Base-by-base conservation (phyloP, 2,888 invertebrate species). In the Meloe dianella region DNA sequence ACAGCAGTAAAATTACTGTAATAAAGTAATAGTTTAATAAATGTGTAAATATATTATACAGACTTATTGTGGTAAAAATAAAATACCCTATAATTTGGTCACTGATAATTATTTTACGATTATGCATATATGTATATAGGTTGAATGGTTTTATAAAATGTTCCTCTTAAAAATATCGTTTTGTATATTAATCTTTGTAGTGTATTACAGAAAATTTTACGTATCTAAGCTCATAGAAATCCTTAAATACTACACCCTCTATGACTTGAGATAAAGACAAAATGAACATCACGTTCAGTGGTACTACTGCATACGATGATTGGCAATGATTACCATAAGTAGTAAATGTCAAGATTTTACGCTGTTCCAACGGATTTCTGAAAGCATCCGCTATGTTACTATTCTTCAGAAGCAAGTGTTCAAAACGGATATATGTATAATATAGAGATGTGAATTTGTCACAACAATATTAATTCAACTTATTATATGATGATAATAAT, bases 21-120 rank as follows among this genome's bases (percentile, higher is more conserved):
- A 68, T 68, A 68, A 65, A 61, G 60, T 68, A 65, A 68, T 68
- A 68, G 65, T 65, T 67, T 64, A 68, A 68, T 68, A 68, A 68
- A 65, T 32, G 68, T 61, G 63, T 67, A 64, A 65, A 65, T 60
- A 56, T 54, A 56, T 60, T 64, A 54, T 56, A 57, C 57, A 60
- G 22, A 60, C 58, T 47, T 24, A 38, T 60, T 29, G 10, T 51
- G n/a, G n/a, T n/a, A n/a, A n/a, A n/a, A n/a, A n/a, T n/a, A n/a
- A 24, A 35, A 20, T 58, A 61, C 30, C 67, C 61, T 58, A 41
- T 64, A 67, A 67, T 67, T 64, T 64, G n/a, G 59, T 47, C n/a
- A 41, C 30, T 22, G 22, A 51, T 51, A 22, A 10, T 51, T 51
- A 51, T 51, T 51, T 51, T 24, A 51, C 12, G 51, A 51, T 24